Base-by-base conservation (phyloP, 2,888 invertebrate species). In the Dasypolia templi region DNA sequence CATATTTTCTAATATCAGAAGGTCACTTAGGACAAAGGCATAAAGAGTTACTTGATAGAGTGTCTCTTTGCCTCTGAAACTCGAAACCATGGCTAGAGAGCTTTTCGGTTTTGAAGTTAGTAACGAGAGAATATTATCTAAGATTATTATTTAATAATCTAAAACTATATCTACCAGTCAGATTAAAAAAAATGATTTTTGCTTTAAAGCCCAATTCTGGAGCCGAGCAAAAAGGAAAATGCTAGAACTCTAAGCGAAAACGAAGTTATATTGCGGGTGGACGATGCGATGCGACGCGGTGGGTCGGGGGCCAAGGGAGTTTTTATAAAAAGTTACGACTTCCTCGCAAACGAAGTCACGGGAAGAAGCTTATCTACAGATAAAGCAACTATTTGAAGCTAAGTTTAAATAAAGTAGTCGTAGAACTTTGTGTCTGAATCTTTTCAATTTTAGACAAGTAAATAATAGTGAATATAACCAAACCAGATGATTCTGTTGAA, bases 1-100 rank as follows among this genome's bases (percentile, higher is more conserved):
- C 70, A 32, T 46, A 14, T 42, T 70, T 75, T 26, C 46, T 53
- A 42, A 56, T 67, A 56, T 22, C 19, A 17, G 17, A 69, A 78
- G 44, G 76, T 72, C 51, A 46, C 6, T 14, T 7, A 11, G 39
- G 74, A 80, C 62, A 58, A 58, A 26, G 46, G 35, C 4, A 17
- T 75, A 6, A 26, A 29, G 19, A 11, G 9, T 1, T 59, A 46
- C 17, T 4, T 39, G 7, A 0, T 39, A 7, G 19, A 29, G 39
- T 4, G 11, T 46, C 6, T 11, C 19, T 26, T 44, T 5, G 29
- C 22, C 22, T 26, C 9, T 42, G 2, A 17, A 26, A 32, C 3
- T 73, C 0, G 17, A 29, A 46, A 7, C 11, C 22, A 14, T 5
- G 11, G 26, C n/a, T n/a, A n/a, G n/a, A 5, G 19, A 59, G 22